Conservation (phyloP, 1,140 invertebrate species). For the Trissolcus basalis region DNA sequence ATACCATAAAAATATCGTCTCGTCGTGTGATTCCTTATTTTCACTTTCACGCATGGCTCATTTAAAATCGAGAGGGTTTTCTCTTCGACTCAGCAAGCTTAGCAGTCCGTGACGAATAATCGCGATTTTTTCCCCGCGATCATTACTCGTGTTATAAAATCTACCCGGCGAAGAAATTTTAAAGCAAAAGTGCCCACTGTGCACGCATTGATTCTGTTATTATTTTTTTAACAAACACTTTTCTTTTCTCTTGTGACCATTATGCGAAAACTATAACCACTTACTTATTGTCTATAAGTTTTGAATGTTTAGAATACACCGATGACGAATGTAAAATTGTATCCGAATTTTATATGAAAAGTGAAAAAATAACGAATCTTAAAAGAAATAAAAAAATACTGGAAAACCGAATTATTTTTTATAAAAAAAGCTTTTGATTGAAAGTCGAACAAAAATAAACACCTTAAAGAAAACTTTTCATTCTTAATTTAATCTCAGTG, state of each 20-base stretch:
- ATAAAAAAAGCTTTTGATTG: too few species aligned
- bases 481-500: constrained; percentile 3
- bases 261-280: too few species aligned
- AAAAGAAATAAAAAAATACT: too few species aligned
- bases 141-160: constrained; percentile 27
- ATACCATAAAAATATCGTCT: constrained; percentile 53
- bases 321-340: too few species aligned
- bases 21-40: constrained; percentile 60
- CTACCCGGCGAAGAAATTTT: constrained; percentile 11
- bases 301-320: too few species aligned
- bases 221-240: background rate
- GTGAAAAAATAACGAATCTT: too few species aligned
- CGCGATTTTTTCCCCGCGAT: constrained; percentile 50
- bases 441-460: too few species aligned
- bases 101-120: constrained; percentile 63
- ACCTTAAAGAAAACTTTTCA: background rate
- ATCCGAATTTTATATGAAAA: too few species aligned
- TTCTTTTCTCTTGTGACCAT: background rate
- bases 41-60: constrained; percentile 63
- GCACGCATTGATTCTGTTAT: background rate
- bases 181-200: constrained; percentile 4
- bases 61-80: constrained; percentile 63
- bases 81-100: constrained; percentile 54
- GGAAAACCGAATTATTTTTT: too few species aligned
- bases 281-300: too few species aligned